Base-by-base conservation (phyloP, 2,797 vertebrate genomes). In the Halcyon leucocephala region DNA sequence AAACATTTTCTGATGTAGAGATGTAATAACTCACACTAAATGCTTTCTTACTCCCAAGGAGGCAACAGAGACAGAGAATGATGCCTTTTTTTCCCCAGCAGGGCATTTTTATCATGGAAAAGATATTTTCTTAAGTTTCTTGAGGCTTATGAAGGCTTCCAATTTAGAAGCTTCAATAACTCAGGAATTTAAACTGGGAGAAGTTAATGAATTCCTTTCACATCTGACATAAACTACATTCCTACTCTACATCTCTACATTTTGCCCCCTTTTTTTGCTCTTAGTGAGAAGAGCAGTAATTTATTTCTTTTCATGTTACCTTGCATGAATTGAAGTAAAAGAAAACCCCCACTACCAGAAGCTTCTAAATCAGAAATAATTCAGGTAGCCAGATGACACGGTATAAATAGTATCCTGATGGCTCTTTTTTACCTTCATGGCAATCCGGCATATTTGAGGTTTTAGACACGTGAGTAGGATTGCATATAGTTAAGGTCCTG, bases 31-130 rank as follows among this genome's bases (percentile, higher is more conserved):
- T 91, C 79, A 90, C 60, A 67, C 31, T 69, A 64, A 82, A 83
- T 2, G 25, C 60, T 78, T 80, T 65, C 81, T 84, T 90, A 33
- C 70, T 95, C 84, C 73, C 44, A 95, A 33, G 58, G 78, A 96
- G 71, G 88, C 57, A 86, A 87, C 54, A 69, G 61, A 57, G n/a
- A 37, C 28, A 70, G 66, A 79, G 22, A 89, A 81, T 57, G 60
- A 90, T 85, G 54, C 39, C 37, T 93, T 95, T 86, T 86, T 88
- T 73, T 71, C 49, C 58, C 52, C 91, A 84, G 82, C 71, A 95
- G 89, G 87, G 82, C 22, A 73, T 93, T 94, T 96, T 97, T 89
- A 60, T 95, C 82, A 91, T 85, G 77, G 88, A 96, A 97, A 97
- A 78, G 10, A 58, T 90, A 31, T 82, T 94, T 84, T 85, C 78